Base-by-base conservation (phyloP, 2,888 invertebrate genomes). In the Chalcis sispes region DNA sequence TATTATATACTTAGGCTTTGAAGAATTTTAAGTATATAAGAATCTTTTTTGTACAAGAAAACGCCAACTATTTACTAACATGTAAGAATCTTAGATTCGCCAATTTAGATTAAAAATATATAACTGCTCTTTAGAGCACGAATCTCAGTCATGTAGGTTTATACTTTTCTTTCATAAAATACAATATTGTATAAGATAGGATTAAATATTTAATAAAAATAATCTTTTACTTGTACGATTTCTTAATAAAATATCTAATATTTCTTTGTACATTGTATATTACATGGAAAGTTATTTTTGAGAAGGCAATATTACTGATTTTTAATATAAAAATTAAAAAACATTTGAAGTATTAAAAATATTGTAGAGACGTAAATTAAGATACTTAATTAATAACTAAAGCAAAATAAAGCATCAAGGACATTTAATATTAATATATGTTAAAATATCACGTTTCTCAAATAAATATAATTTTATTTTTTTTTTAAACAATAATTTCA, bases 91-190 rank as follows among this genome's bases (percentile, higher is more conserved):
- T 64, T 77, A 25, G 52, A 73, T 65, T 59, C 52, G 72, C 70
- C 52, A 73, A 70, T 70, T 77, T 70, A 67, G 61, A 72, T 76
- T 75, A 76, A 76, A 74, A 76, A 76, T 76, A 76, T n/a, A n/a
- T 67, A 72, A 56, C 20, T 67, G 56, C 72, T 50, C 54, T 64
- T 29, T 0, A 32, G 54, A 58, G 56, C 62, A 50, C 8, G 56
- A 67, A 72, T 72, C 48, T 72, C 72, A 72, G 71, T 76, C 75
- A 75, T 48, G 5, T 72, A 8, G 40, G 15, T 27, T 71, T 54
- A 61, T 42, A 66, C 23, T 18, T 20, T 70, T 69, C 4, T n/a
- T 52, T 69, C 58, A 62, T 77, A 69, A 69, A 77, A 75, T 71
- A 75, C 40, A 50, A 54, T 66, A 76, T 65, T 73, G 18, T 72